A percentile compares a stretch with the other conserved stretches of the same genome.
Conservation (phyloP, 2,888 invertebrate species). For the Drosophila quinaria region DNA sequence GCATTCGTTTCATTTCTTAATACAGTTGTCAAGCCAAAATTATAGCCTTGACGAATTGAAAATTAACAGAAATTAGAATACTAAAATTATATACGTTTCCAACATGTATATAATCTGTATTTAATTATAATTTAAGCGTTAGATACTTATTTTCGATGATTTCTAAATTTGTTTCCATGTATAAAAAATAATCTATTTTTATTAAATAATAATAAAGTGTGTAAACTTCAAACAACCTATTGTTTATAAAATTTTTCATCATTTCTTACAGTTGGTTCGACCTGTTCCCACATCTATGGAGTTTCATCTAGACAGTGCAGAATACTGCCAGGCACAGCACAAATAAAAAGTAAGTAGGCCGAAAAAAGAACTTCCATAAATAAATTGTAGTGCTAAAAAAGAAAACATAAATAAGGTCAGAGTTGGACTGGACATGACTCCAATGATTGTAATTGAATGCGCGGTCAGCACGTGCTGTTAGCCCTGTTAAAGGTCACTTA, state of each 20-base stretch:
- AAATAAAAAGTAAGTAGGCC: constrained; percentile 90
- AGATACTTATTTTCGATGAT: neutral
- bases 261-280: constrained; percentile 92
- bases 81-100: neutral
- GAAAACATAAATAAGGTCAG: constrained; percentile 1
- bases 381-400: constrained; percentile 23
- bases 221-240: neutral
- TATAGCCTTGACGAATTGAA: neutral
- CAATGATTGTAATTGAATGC: constrained; percentile 30
- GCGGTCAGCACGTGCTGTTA: constrained; percentile 25
- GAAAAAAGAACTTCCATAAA: constrained; percentile 15
- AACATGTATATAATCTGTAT: neutral
- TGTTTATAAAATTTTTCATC: neutral
- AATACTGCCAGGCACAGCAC: constrained; percentile 99
- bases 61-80: neutral
- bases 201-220: neutral
- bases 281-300: constrained; percentile 98
- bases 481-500: constrained; percentile 50
- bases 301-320: constrained; percentile 99
- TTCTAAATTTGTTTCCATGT: neutral
- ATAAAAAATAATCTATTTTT: neutral
- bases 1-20: neutral
- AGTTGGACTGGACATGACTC: constrained; percentile 6
- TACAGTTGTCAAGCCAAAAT: neutral
- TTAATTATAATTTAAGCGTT: constrained; percentile 5